These are phyloP conservation scores for Nannoperca australis DNA, from an alignment of 2,797 vertebrate species.

Conservation along the genomic window DNA sequence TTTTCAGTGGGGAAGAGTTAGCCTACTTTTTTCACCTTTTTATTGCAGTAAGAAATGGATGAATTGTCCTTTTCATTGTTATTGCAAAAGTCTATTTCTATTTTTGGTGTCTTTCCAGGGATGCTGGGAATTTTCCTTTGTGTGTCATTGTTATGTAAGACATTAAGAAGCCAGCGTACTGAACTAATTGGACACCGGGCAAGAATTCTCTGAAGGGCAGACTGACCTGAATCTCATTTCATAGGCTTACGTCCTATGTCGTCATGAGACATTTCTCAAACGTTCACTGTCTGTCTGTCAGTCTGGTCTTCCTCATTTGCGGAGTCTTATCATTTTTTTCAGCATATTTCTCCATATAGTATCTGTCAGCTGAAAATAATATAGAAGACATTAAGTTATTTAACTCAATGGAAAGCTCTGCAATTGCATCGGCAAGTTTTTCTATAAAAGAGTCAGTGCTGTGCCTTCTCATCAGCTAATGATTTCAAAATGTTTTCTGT, in stretches of 20 bases:
- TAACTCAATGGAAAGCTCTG: not conserved
- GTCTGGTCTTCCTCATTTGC: not conserved
- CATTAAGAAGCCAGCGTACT: constrained; percentile 52
- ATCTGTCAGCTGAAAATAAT: not conserved
- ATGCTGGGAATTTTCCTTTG: constrained; percentile 30
- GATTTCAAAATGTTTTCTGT: not conserved
- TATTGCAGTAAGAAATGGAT: not conserved
- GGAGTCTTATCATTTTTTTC: not conserved
- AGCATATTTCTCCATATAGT: not conserved
- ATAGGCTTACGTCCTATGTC: constrained; percentile 42
- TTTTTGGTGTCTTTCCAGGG: constrained; percentile 7
- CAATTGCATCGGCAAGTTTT: not conserved
- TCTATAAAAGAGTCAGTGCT: not conserved
- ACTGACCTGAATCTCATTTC: constrained; percentile 74
- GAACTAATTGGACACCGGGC: constrained; percentile 56
- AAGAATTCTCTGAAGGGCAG: constrained; percentile 54
- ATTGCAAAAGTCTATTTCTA: not conserved
- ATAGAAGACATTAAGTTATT: not conserved
- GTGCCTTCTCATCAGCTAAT: not conserved
- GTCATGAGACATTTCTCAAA: constrained; percentile 39
- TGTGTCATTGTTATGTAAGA: constrained; percentile 65
- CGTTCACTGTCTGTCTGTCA: constrained; percentile 27
- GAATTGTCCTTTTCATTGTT: constrained; percentile 18
- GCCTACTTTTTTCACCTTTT: not conserved
- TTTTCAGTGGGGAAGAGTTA: not conserved